These are phyloP conservation scores for Drosophila nigritarsus DNA, from an alignment of 2,888 invertebrate genomes.

Conservation along the genomic window DNA sequence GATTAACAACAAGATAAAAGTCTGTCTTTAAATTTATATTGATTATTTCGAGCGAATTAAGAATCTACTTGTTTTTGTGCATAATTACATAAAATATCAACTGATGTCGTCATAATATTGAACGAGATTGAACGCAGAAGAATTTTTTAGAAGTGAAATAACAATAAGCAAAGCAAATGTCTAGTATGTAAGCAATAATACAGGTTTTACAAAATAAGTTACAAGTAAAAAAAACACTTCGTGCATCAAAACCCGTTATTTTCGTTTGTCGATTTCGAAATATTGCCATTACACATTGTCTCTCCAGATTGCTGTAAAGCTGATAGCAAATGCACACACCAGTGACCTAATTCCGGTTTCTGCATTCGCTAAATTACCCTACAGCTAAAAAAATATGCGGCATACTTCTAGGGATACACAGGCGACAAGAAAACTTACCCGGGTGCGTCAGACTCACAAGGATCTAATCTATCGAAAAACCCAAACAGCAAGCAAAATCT, in stretches of 20 bases:
- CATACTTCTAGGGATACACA: not conserved
- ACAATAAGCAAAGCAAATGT: not conserved
- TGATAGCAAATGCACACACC: not conserved
- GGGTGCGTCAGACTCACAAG: no score
- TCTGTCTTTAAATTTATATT: not conserved
- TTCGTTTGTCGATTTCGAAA: not conserved
- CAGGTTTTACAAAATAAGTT: not conserved
- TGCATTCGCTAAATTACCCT: not conserved
- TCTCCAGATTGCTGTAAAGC: not conserved
- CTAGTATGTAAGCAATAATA: no score
- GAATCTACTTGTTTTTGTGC: not conserved
- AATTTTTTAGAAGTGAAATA: not conserved
- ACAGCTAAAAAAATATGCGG: not conserved
- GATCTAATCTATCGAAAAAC: not conserved
- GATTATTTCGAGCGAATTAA: not conserved
- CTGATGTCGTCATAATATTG: slow-evolving; percentile 18
- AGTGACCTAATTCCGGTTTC: not conserved
- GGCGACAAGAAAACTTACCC: not conserved
- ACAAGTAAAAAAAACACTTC: not conserved
- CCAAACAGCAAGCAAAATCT: not conserved
- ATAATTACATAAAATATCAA: slow-evolving; percentile 1
- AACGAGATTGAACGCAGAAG: not conserved
- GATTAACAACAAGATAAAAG: slow-evolving; percentile 11
- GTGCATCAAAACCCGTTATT: not conserved
- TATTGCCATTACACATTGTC: not conserved